A percentile compares a stretch with the other conserved stretches of the same genome.
phyloP scores from a whole-genome alignment of 2,888 invertebrate genomes.

The Ophion ellenae region DNA sequence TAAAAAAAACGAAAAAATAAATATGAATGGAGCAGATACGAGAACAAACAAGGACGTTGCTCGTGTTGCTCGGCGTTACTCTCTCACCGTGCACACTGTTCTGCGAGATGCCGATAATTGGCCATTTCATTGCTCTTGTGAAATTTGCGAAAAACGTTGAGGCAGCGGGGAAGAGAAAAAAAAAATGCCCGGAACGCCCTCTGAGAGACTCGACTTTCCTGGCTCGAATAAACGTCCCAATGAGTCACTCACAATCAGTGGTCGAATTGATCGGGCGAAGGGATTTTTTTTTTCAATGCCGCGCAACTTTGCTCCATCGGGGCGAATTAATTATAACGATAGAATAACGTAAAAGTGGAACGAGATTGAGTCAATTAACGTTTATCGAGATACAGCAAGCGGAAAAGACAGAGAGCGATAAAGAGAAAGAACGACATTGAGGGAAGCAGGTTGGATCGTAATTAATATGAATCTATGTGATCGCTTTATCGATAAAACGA shows the following conservation, averaged over 20 bases:
- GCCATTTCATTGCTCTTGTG: conserved; percentile 44
- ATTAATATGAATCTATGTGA: conserved; percentile 32
- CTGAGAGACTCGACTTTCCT: conserved; percentile 38
- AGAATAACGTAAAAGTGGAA: conserved; percentile 28
- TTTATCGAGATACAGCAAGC: conserved; percentile 33
- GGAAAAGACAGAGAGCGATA: neutral
- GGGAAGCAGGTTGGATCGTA: conserved; percentile 44
- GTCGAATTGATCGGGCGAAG: conserved; percentile 18
- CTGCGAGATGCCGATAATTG: conserved; percentile 55
- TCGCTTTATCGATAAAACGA: conserved; percentile 42
- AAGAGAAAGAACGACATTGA: conserved; percentile 25
- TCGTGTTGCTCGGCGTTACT: conserved; percentile 48
- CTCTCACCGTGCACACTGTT: conserved; percentile 69
- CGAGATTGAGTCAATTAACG: conserved; percentile 43
- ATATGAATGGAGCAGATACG: conserved; percentile 25
- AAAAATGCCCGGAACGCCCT: conserved; percentile 15
- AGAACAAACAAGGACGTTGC: neutral
- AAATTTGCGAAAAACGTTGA: conserved; percentile 52
- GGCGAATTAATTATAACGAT: conserved; percentile 50
- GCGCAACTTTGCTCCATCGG: conserved; percentile 4
- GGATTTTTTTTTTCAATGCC: conserved; percentile 38
- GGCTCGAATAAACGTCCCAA: conserved; percentile 21
- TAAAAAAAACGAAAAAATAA: conserved; percentile 27
- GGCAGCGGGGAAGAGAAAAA: neutral
- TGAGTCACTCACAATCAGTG: conserved; percentile 56